Percentiles rank a stretch among this genome's conserved stretches.
These are phyloP conservation scores for Rhopalosiphum padi DNA, from an alignment of 1,140 invertebrate genomes.

Conservation along the genomic window DNA sequence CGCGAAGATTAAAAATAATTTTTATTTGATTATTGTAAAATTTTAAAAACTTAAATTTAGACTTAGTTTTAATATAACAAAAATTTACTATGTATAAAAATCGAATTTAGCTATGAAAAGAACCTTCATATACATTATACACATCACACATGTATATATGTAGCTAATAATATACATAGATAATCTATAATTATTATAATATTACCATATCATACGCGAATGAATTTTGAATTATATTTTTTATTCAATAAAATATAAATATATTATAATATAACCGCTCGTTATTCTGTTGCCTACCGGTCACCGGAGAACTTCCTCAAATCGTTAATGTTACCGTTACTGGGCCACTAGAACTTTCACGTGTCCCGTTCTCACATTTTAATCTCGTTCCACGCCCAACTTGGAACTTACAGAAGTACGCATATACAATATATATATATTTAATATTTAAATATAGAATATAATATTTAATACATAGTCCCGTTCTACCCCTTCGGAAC, in stretches of 20 bases:
- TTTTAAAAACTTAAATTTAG: background rate
- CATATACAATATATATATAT: background rate
- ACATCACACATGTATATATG: no score
- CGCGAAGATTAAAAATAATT: no score
- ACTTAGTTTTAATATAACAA: background rate
- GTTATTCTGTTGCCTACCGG: background rate
- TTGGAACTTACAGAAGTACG: background rate
- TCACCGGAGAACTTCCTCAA: background rate
- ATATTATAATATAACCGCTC: background rate
- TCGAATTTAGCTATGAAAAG: background rate
- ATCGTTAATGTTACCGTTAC: background rate
- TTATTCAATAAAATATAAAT: background rate
- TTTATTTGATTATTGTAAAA: background rate
- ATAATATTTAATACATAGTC: background rate
- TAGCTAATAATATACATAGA: background rate
- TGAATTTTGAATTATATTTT: background rate
- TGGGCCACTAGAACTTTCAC: background rate
- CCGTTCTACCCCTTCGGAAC: background rate
- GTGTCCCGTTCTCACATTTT: background rate
- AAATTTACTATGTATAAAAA: background rate
- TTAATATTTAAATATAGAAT: background rate
- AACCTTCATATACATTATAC: background rate
- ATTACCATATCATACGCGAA: background rate
- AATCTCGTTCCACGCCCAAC: constrained; percentile 7
- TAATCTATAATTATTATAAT: no score